Evolutionary conservation across 2,888 invertebrate species (phyloP).

Genomic region (Eremobia ochroleuca): DNA sequence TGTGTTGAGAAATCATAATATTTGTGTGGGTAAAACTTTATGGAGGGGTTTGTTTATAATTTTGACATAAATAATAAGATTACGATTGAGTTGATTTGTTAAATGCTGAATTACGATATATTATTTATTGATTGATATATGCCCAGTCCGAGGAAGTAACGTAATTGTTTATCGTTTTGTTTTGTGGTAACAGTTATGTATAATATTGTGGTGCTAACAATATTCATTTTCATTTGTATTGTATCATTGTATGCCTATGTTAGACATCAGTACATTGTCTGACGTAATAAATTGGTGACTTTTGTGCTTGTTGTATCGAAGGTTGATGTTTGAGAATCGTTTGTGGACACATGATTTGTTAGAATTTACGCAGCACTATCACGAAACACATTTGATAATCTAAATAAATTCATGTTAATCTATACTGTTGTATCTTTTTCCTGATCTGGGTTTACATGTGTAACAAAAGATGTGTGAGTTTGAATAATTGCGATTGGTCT

Average conservation of each 20-base stretch:
- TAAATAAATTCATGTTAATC: conserved; percentile 90
- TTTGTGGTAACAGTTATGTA: conserved; percentile 71
- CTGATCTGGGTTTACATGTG: conserved; percentile 35
- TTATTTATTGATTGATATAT: conserved; percentile 70
- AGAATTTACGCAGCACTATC: conserved; percentile 87
- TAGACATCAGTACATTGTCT: conserved; percentile 51
- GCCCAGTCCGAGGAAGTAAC: conserved; percentile 65
- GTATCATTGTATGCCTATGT: conserved; percentile 43
- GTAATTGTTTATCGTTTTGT: conserved; percentile 74
- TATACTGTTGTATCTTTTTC: conserved; percentile 71
- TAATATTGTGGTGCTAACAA: conserved; percentile 75
- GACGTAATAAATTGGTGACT: conserved; percentile 63
- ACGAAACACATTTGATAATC: conserved; percentile 88
- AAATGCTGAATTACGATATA: conserved; percentile 69
- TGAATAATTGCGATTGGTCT: conserved; percentile 60
- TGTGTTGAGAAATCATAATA: conserved; percentile 40
- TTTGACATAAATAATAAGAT: conserved; percentile 53
- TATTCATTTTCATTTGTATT: conserved; percentile 62
- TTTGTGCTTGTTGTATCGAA: conserved; percentile 77
- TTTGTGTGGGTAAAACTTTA: conserved; percentile 35
- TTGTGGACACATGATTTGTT: conserved; percentile 86
- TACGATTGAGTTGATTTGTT: conserved; percentile 65
- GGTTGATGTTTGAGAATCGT: conserved; percentile 80
- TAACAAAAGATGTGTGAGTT: conserved; percentile 42
- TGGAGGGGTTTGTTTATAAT: conserved; percentile 55